Conservation (phyloP, 2,888 invertebrate species). For the Lycaena phlaeas region DNA sequence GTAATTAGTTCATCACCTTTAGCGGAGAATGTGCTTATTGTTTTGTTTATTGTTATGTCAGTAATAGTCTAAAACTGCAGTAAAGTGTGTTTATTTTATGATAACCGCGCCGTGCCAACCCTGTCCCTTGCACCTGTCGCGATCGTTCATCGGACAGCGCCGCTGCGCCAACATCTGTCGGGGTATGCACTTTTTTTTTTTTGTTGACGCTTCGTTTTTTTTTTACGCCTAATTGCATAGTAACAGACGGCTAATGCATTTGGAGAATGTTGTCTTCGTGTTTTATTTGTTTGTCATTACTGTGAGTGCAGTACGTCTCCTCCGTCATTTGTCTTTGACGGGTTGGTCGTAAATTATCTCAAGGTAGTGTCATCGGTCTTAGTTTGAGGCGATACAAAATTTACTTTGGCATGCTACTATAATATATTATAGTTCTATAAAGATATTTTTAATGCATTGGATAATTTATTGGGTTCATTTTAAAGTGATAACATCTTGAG, state of each 20-base stretch:
- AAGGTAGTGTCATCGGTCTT: too few species aligned
- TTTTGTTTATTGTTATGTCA: slow-evolving; percentile 13
- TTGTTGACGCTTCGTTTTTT: slow-evolving; percentile 26
- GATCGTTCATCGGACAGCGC: slow-evolving; percentile 55
- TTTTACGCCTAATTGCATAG: slow-evolving; percentile 41
- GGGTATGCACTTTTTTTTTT: slow-evolving; percentile 45
- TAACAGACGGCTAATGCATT: slow-evolving; percentile 32
- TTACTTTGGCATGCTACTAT: too few species aligned
- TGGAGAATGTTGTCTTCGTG: background rate
- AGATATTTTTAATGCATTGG: too few species aligned
- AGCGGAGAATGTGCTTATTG: background rate
- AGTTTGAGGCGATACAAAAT: too few species aligned
- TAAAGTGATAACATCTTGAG: too few species aligned
- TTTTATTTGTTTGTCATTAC: background rate
- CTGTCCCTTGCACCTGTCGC: slow-evolving; percentile 55
- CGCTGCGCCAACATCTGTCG: slow-evolving; percentile 57
- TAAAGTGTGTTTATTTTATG: slow-evolving; percentile 12
- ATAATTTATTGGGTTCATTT: too few species aligned
- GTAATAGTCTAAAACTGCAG: slow-evolving; percentile 1
- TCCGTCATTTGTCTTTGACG: too few species aligned
- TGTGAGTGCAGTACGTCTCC: too few species aligned
- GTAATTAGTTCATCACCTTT: background rate
- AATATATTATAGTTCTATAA: too few species aligned
- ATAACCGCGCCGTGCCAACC: slow-evolving; percentile 31
- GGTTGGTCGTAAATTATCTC: too few species aligned